Evolutionary conservation across 2,888 invertebrate genomes (phyloP).

Genomic region (Scaptomyza cyrtandrae): DNA sequence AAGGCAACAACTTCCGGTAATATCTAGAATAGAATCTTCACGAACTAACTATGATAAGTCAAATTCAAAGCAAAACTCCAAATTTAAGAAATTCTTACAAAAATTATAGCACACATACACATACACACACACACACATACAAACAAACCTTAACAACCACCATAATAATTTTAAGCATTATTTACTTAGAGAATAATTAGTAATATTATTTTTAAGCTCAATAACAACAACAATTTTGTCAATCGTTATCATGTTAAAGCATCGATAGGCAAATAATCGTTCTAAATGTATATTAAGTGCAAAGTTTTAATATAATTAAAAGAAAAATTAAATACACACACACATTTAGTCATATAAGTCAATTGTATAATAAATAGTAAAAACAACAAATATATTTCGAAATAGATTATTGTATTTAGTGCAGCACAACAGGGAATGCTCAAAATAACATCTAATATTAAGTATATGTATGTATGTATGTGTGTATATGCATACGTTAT

Average conservation of each 20-base stretch:
- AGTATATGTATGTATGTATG: neutral
- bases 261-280: too few relatives aligned
- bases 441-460: neutral
- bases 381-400: constrained; percentile 1
- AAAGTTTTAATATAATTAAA: constrained; percentile 21
- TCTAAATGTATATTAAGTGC: constrained; percentile 16
- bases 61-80: constrained; percentile 22
- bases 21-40: constrained; percentile 10
- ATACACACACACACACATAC: neutral
- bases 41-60: neutral
- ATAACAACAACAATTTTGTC: constrained; percentile 6
- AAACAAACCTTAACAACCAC: constrained; percentile 13
- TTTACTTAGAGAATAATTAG: constrained; percentile 19
- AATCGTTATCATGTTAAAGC: too few relatives aligned
- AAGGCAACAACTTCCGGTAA: constrained; percentile 58
- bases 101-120: constrained; percentile 19
- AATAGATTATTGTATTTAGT: constrained; percentile 1
- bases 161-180: constrained; percentile 7
- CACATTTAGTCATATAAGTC: constrained; percentile 12
- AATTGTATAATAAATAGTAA: constrained; percentile 15
- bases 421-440: constrained; percentile 19
- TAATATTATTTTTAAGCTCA: constrained; percentile 25
- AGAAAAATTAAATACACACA: neutral
- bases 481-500: too few relatives aligned
- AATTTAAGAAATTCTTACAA: constrained; percentile 7